phyloP scores from a whole-genome alignment of 2,113 vertebrate species.

The Galeopterus variegatus region DNA sequence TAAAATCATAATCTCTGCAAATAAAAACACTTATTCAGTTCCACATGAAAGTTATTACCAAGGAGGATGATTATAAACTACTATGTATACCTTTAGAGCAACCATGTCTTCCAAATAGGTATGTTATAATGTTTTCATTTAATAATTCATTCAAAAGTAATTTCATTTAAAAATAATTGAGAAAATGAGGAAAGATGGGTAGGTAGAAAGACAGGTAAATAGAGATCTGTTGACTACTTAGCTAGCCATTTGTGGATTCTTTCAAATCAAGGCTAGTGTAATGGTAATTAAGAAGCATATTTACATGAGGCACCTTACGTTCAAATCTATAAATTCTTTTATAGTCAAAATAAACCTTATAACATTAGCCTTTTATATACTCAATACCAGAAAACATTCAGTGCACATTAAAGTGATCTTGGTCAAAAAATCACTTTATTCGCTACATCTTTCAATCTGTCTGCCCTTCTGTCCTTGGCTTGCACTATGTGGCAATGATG shows the following conservation, averaged over 20 bases:
- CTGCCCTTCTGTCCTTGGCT: constrained; percentile 17
- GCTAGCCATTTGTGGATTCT: constrained; percentile 54
- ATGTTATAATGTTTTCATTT: constrained; percentile 62
- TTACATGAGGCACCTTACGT: constrained; percentile 76
- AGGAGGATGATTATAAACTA: background rate
- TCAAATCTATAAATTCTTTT: constrained; percentile 82
- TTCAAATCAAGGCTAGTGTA: constrained; percentile 11
- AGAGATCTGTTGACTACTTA: background rate
- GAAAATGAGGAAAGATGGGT: background rate
- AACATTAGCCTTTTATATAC: constrained; percentile 79
- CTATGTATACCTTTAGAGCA: background rate
- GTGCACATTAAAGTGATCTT: constrained; percentile 77
- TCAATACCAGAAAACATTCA: constrained; percentile 80
- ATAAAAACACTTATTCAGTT: constrained; percentile 36
- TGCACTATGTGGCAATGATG: constrained; percentile 18
- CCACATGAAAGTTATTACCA: background rate
- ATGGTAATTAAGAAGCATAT: constrained; percentile 65
- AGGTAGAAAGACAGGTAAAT: background rate
- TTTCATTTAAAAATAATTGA: constrained; percentile 55
- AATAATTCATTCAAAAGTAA: background rate
- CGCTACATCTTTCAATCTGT: constrained; percentile 71
- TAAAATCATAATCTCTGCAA: constrained; percentile 55
- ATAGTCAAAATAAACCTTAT: constrained; percentile 82
- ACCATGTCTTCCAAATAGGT: constrained; percentile 65
- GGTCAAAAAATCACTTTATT: constrained; percentile 75